Evolutionary conservation across 2,797 vertebrate genomes (phyloP), one percentile per base, ranked within the genome.

Genomic region (Pseudochaenichthys georgianus): DNA sequence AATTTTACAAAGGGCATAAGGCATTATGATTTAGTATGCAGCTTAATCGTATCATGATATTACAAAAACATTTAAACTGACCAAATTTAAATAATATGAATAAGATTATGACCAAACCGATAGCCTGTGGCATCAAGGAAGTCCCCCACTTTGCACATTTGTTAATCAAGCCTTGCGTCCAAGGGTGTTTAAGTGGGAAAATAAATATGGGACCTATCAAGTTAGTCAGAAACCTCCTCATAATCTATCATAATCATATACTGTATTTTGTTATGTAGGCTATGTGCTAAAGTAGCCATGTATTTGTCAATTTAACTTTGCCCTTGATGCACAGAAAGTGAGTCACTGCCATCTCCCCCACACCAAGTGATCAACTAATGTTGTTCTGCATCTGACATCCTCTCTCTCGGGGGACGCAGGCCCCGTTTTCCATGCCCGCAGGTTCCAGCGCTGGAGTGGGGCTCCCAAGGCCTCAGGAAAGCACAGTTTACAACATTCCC

Each of bases 381-480:
- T 72, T 90, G 70, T 66, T 87, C 70, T 85, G 69, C 34, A 67
- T 61, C 72, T 78, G 70, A 84, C 84, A 55, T 82, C 50, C 63
- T 61, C 13, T 61, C 70, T 88, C 87, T 88, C 78, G 5, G 34
- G 86, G 85, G 90, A 90, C 51, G 17, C 75, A 80, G 84, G 75
- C 66, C 87, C 84, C 34, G 47, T 86, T 91, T 93, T 90, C 87
- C 93, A 91, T 93, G 93, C 86, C 90, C 87, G 70, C 93, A 93
- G 92, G 93, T 93, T 94, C 83, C 88, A 91, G 85, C 85, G 90
- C 90, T 89, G 76, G 76, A 93, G 90, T 94, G 93, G 88, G 93
- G 92, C 94, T 93, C 90, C 86, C 94, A 94, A 88, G 91, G 88
- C 88, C 92, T 89, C 88, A 94, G 89, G 91, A 95, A 95, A 95